These are phyloP conservation scores for Anthoscopus minutus DNA, from an alignment of 2,113 vertebrate species.

Conservation along the genomic window DNA sequence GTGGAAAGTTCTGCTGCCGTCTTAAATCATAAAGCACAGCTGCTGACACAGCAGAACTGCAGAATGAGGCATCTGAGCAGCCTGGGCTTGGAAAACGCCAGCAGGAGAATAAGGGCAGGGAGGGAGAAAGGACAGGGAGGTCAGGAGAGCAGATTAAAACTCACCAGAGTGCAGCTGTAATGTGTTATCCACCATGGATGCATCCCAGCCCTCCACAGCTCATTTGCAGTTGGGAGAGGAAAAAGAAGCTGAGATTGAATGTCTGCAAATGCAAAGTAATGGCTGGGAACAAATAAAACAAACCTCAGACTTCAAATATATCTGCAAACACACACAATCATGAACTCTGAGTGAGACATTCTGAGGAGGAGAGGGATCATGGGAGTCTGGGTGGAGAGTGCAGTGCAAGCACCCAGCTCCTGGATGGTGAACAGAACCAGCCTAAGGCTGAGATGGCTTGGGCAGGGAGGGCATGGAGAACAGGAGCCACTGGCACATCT, in stretches of 20 bases:
- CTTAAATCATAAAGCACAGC: conserved; percentile 43
- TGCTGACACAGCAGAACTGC: conserved; percentile 50
- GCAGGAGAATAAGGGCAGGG: neutral
- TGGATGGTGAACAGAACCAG: neutral
- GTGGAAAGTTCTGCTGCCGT: conserved; percentile 39
- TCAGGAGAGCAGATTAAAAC: neutral
- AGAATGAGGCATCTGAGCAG: neutral
- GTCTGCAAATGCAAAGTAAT: neutral
- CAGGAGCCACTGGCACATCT: neutral
- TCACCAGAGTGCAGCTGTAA: neutral
- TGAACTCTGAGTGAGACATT: neutral
- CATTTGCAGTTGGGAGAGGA: neutral
- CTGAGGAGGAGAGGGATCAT: neutral
- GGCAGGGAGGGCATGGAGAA: neutral
- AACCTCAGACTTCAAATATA: neutral
- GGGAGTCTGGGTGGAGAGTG: neutral
- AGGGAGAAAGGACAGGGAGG: neutral
- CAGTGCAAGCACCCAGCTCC: neutral
- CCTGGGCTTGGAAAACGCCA: neutral
- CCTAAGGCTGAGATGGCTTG: neutral
- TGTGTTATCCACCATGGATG: accelerated
- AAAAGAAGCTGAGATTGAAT: neutral
- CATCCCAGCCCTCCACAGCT: accelerated
- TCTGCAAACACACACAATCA: neutral
- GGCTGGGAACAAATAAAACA: neutral